phyloP scores from a whole-genome alignment of 2,888 invertebrate species.

The Acanthococcus lagerstroemiae region DNA sequence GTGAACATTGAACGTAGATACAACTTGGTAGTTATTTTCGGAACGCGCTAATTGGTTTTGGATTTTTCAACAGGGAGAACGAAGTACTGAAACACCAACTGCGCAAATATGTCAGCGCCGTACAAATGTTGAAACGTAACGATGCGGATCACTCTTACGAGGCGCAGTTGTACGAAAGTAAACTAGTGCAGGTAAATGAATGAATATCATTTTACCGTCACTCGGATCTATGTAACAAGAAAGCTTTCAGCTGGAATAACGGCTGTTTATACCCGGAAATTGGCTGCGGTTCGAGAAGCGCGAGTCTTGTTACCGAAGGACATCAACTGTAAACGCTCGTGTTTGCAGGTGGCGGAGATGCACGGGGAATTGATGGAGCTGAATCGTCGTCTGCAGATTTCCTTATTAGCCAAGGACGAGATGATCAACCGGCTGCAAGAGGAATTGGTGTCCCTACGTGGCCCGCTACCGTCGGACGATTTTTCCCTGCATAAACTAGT shows the following conservation, averaged over 20 bases:
- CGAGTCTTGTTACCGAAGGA: too few relatives aligned
- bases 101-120: conserved; percentile 77
- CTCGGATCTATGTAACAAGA: not conserved
- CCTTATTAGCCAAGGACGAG: conserved; percentile 55
- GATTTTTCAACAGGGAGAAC: conserved; percentile 59
- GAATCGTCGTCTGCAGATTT: conserved; percentile 67
- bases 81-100: conserved; percentile 72
- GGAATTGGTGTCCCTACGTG: conserved; percentile 56
- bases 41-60: not conserved
- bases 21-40: not conserved
- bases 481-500: conserved; percentile 47
- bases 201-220: too few relatives aligned
- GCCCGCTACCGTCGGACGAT: conserved; percentile 48
- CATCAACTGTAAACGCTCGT: not conserved
- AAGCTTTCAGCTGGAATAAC: too few relatives aligned
- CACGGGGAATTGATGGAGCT: conserved; percentile 89
- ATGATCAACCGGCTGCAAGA: conserved; percentile 50
- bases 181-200: conserved; percentile 63
- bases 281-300: too few relatives aligned
- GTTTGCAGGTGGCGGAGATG: conserved; percentile 74
- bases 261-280: conserved; percentile 4
- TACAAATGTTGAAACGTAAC: conserved; percentile 59
- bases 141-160: conserved; percentile 53
- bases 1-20: conserved; percentile 13
- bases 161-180: conserved; percentile 69